Conservation (phyloP, 2,888 invertebrate species). For the Bombylius discolor region DNA sequence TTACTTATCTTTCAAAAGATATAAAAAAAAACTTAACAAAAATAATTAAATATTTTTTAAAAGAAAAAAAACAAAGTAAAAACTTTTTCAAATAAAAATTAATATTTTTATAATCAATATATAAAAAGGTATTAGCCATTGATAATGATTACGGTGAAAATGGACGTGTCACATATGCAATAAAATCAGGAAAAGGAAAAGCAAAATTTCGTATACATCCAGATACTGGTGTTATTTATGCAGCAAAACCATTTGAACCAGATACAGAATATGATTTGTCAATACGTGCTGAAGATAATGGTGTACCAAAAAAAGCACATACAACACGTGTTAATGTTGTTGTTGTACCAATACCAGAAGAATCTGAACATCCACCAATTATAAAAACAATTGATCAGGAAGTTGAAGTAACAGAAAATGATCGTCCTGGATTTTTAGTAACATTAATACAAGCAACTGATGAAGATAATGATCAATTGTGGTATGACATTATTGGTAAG, state of each 20-base stretch:
- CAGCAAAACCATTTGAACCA: constrained; percentile 54
- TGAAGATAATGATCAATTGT: constrained; percentile 73
- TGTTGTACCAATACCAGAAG: constrained; percentile 45
- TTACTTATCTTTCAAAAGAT: too few species aligned
- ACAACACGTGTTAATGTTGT: constrained; percentile 62
- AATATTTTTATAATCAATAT: too few species aligned
- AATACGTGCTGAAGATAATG: constrained; percentile 61
- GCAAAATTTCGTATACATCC: constrained; percentile 74
- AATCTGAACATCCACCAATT: constrained; percentile 48
- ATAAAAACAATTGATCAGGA: constrained; percentile 50
- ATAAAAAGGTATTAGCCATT: constrained; percentile 57
- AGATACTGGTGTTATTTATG: constrained; percentile 67
- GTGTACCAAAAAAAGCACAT: constrained; percentile 56
- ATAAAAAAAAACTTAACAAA: too few species aligned
- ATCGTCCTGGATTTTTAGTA: constrained; percentile 75
- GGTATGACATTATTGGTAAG: constrained; percentile 82
- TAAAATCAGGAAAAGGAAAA: constrained; percentile 63
- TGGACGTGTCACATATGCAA: constrained; percentile 69
- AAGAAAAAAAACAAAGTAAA: neutral
- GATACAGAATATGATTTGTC: constrained; percentile 39
- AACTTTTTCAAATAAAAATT: neutral
- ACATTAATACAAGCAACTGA: constrained; percentile 75
- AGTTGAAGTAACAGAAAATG: constrained; percentile 69
- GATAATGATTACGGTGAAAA: constrained; percentile 75
- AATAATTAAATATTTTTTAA: too few species aligned